Base-by-base conservation (phyloP, 2,888 invertebrate species). In the Liodrosophila aerea region DNA sequence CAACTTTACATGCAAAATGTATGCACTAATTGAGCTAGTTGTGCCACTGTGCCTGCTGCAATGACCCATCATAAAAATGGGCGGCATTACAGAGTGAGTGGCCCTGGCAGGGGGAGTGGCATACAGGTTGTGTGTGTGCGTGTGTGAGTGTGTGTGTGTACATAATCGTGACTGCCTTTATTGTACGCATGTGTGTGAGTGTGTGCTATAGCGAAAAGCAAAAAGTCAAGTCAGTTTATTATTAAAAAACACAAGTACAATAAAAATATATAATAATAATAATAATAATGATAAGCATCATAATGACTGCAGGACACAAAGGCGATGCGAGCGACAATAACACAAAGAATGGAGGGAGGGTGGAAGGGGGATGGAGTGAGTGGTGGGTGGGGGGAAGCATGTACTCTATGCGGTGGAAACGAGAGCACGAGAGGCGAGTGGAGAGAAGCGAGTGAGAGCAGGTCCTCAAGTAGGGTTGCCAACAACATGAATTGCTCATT, bases 401-500 rank as follows among this genome's bases (percentile, higher is more conserved):
- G 33, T 54, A 54, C 58, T 45, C 65, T 53, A 29, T 46, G 29
- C 15, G 34, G 46, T 43, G 37, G 58, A 66, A 70, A 70, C 50
- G 76, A 60, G 73, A 70, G 70, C 76, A 65, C 39, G 34, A n/a
- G n/a, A n/a, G n/a, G n/a, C n/a, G n/a, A n/a, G n/a, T n/a, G n/a
- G n/a, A n/a, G n/a, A n/a, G n/a, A n/a, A n/a, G 52, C 69, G 46
- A 70, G 66, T 65, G 71, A 29, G 41, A 49, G 36, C 27, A 18
- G 33, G 22, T 45, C 41, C 73, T 80, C 64, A 69, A 78, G 76
- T 76, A 78, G 78, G 74, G 76, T 76, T 78, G 76, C 77, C 84
- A 77, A 76, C 78, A 77, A 69, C 85, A 78, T 82, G 82, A 82
- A 85, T 82, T 82, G 82, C 82, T 82, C 82, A 82, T 82, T 82